These are phyloP conservation scores for Helarctos malayanus DNA, from an alignment of 2,797 vertebrate genomes.

Conservation along the genomic window DNA sequence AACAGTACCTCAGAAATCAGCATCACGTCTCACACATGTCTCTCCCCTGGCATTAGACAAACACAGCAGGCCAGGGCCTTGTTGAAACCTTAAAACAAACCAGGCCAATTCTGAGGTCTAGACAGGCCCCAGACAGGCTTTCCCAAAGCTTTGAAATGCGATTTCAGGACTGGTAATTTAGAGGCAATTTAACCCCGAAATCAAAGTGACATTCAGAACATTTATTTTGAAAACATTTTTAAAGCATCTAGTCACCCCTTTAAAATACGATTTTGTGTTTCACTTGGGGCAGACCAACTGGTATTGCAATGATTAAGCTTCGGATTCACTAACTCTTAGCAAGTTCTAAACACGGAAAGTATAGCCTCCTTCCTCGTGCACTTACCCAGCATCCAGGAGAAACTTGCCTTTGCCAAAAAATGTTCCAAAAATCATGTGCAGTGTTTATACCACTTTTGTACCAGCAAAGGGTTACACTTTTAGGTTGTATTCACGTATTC, in stretches of 20 bases:
- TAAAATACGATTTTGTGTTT: conserved; percentile 67
- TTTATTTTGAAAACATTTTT: conserved; percentile 82
- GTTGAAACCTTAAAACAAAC: conserved; percentile 81
- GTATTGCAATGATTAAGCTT: conserved; percentile 21
- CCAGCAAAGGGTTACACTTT: not conserved
- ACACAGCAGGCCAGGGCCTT: not conserved
- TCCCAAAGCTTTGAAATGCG: conserved; percentile 77
- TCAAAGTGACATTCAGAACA: conserved; percentile 71
- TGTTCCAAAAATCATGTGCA: not conserved
- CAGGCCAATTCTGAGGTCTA: conserved; percentile 81
- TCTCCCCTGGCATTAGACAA: conserved; percentile 55
- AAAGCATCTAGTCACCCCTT: conserved; percentile 65
- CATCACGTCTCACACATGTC: conserved; percentile 38
- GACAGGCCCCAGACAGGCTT: conserved; percentile 79
- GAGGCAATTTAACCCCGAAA: conserved; percentile 79
- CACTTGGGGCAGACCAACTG: not conserved
- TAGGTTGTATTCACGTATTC: not conserved
- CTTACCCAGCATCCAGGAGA: not conserved
- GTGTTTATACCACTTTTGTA: not conserved
- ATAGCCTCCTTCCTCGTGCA: not conserved
- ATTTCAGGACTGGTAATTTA: conserved; percentile 77
- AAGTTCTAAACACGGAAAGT: not conserved
- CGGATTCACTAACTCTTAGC: not conserved
- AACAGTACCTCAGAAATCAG: conserved; percentile 53
- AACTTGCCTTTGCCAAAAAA: not conserved